A percentile compares a stretch with the other conserved stretches of the same genome.
Conservation (phyloP, 2,113 vertebrate genomes). For the Catharus bicknelli region DNA sequence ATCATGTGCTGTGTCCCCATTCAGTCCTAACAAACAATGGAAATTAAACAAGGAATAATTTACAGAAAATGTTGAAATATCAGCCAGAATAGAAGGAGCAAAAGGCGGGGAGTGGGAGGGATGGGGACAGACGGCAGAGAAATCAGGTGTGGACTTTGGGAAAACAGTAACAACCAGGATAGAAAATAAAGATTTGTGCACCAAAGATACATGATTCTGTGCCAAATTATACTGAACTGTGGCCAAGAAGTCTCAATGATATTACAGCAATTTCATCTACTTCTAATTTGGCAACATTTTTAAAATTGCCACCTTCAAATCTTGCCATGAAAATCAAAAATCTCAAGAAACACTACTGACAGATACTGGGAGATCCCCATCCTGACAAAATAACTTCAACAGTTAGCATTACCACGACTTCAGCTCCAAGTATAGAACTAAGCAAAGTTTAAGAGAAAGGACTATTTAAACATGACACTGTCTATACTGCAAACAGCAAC, state of each 20-base stretch:
- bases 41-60: neutral
- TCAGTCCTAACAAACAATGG: neutral
- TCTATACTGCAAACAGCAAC: neutral
- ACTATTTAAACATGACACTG: neutral
- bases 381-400: neutral
- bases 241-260: neutral
- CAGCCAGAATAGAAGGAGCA: neutral
- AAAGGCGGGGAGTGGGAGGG: accelerated
- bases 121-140: too few relatives aligned
- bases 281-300: neutral
- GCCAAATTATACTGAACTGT: neutral
- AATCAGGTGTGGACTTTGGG: neutral
- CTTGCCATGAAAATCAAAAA: neutral
- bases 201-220: neutral
- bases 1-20: neutral
- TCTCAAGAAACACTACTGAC: neutral
- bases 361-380: accelerated
- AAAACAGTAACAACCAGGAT: neutral
- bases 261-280: neutral
- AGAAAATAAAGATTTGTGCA: neutral
- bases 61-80: neutral
- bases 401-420: neutral
- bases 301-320: neutral
- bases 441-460: neutral
- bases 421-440: neutral